phyloP scores from a whole-genome alignment of 2,888 invertebrate genomes.

The Uropetala carovei region DNA sequence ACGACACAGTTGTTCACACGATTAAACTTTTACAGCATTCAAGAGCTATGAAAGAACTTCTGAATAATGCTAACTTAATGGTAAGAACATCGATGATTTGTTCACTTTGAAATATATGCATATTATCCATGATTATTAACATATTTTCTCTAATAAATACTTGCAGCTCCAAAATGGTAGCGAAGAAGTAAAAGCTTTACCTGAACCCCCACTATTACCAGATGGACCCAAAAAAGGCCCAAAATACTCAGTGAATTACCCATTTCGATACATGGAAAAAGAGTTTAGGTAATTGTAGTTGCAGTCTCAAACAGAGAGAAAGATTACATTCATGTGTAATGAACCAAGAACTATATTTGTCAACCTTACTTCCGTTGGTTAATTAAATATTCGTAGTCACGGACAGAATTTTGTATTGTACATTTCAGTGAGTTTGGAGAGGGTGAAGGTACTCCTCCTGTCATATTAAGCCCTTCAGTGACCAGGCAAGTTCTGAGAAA shows the following conservation, averaged over 20 bases:
- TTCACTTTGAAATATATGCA: neutral
- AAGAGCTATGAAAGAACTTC: slow-evolving; percentile 49
- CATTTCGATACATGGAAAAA: slow-evolving; percentile 39
- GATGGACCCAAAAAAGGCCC: slow-evolving; percentile 40
- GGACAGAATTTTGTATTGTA: neutral
- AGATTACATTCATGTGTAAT: neutral
- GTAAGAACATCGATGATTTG: neutral
- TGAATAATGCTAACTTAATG: slow-evolving; percentile 22
- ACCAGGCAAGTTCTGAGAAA: slow-evolving; percentile 75
- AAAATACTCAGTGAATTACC: neutral
- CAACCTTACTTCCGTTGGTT: too few species aligned
- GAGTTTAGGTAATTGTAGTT: slow-evolving; percentile 12
- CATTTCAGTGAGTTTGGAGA: slow-evolving; percentile 42
- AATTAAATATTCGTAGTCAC: neutral
- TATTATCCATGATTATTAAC: neutral
- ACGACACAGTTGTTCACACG: slow-evolving; percentile 27
- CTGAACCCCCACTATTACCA: slow-evolving; percentile 17
- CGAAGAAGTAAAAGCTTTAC: slow-evolving; percentile 15
- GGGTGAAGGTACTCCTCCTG: slow-evolving; percentile 13
- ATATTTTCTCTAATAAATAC: neutral
- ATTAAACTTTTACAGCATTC: slow-evolving; percentile 52
- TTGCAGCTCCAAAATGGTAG: slow-evolving; percentile 7
- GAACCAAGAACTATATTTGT: too few species aligned
- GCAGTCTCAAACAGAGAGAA: neutral
- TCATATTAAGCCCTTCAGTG: slow-evolving; percentile 71